Evolutionary conservation across 1,140 invertebrate genomes (phyloP).

Genomic region (Drosophila pruinosa): DNA sequence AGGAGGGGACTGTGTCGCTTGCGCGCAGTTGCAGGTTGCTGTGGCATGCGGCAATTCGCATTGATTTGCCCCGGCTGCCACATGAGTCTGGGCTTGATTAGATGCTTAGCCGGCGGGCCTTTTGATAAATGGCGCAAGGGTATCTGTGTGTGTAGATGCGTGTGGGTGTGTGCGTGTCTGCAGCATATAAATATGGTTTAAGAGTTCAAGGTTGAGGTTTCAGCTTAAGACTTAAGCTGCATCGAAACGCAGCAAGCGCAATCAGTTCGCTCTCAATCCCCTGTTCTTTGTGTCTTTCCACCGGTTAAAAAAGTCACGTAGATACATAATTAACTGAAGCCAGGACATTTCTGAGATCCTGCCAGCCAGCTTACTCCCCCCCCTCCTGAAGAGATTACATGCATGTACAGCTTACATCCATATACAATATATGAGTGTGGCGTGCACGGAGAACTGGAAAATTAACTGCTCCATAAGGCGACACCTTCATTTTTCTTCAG

Average conservation of each 20-base stretch:
- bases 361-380: no score
- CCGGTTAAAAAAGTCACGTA: slow-evolving; percentile 41
- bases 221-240: slow-evolving; percentile 27
- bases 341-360: slow-evolving; percentile 1
- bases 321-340: slow-evolving; percentile 62
- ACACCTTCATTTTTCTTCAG: slow-evolving; percentile 62
- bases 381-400: no score
- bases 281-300: background rate
- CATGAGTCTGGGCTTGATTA: slow-evolving; percentile 66
- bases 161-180: slow-evolving; percentile 41
- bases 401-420: background rate
- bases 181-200: slow-evolving; percentile 66
- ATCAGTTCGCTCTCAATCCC: slow-evolving; percentile 23
- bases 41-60: slow-evolving; percentile 56
- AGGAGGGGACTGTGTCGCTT: background rate
- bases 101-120: slow-evolving; percentile 53
- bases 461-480: slow-evolving; percentile 56
- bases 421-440: background rate
- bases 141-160: background rate
- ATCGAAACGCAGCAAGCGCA: slow-evolving; percentile 34
- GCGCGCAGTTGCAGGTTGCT: slow-evolving; percentile 47
- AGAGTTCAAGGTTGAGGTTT: slow-evolving; percentile 54
- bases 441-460: slow-evolving; percentile 17
- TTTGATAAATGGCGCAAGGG: slow-evolving; percentile 64
- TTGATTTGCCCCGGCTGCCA: slow-evolving; percentile 62